These are phyloP conservation scores for Notodonta dromedarius DNA, from an alignment of 2,888 invertebrate genomes.

Conservation along the genomic window DNA sequence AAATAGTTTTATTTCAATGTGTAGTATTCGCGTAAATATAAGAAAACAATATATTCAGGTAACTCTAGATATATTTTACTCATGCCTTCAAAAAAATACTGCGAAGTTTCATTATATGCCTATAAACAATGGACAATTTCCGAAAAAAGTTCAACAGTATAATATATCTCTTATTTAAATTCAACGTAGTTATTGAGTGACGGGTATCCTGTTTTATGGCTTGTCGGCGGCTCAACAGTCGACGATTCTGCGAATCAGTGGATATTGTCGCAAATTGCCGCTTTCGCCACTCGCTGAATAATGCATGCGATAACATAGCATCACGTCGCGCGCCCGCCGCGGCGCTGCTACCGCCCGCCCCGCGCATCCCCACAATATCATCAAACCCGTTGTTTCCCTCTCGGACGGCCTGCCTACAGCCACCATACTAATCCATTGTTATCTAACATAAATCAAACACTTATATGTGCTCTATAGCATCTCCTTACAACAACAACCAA, in stretches of 20 bases:
- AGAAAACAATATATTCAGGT: background rate
- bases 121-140: slow-evolving; percentile 31
- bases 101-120: slow-evolving; percentile 17
- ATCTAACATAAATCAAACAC: slow-evolving; percentile 58
- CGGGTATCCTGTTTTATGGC: slow-evolving; percentile 77
- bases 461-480: slow-evolving; percentile 55
- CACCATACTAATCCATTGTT: slow-evolving; percentile 50
- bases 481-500: slow-evolving; percentile 49
- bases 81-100: slow-evolving; percentile 14
- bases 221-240: slow-evolving; percentile 77
- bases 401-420: slow-evolving; percentile 53
- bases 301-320: slow-evolving; percentile 82
- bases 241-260: slow-evolving; percentile 79
- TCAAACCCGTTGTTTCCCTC: slow-evolving; percentile 43
- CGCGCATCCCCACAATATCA: slow-evolving; percentile 44
- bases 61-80: slow-evolving; percentile 14
- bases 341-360: slow-evolving; percentile 43
- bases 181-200: slow-evolving; percentile 74
- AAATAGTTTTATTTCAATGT: too few species aligned
- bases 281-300: slow-evolving; percentile 83
- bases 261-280: slow-evolving; percentile 84
- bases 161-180: slow-evolving; percentile 69
- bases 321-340: slow-evolving; percentile 69
- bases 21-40: too few species aligned
- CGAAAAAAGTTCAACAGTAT: slow-evolving; percentile 32